Base-by-base conservation (phyloP, 92 coral and sea anemone species). In the Epizoanthus fatuus region DNA sequence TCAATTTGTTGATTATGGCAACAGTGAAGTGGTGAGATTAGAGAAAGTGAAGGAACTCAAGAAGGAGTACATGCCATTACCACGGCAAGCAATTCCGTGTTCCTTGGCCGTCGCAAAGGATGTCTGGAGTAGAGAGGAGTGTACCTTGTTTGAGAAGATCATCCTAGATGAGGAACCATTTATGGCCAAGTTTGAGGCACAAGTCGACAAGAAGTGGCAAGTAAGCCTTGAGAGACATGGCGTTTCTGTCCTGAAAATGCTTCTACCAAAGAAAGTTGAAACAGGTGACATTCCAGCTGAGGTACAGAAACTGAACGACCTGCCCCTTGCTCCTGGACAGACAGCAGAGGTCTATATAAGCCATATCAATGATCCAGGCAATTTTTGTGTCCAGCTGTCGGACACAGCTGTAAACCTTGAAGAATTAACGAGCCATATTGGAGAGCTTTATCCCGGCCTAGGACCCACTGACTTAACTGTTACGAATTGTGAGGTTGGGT, bases 1-100 rank as follows among this genome's bases (percentile, higher is more conserved):
- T 45, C 87, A 60, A 17, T 93, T 86, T 75, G 74, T 90, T 29
- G 96, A 93, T 83, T 88, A 89, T 87, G 96, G 96, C 39, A 93
- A 93, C 79, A 49, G 86, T 64, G 96, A 93, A 66, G 87, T 84
- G 7, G 90, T 90, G 10, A 60, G 57, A 51, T 53, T 32, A 19
- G 73, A 60, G 17, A 66, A 69, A 20, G 59, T 89, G 12, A 75
- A 69, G 64, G 74, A 38, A 9, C 58, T 89, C 14, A 59, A 62
- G 22, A 86, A 83, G n/a, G 84, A 77, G 53, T 84, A 66, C 63
- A 9, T 77, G 25, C 22, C 73, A 29, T 69, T 69, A 44, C 92
- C 88, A 13, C 58, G 47, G 22, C 75, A 68, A 9, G 88, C 92
- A 19, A 39, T 89, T 22, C 45, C 69, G 25, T 89, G 92, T 40